Evolutionary conservation across 2,888 invertebrate species (phyloP).

Genomic region (Epiblema foenella): DNA sequence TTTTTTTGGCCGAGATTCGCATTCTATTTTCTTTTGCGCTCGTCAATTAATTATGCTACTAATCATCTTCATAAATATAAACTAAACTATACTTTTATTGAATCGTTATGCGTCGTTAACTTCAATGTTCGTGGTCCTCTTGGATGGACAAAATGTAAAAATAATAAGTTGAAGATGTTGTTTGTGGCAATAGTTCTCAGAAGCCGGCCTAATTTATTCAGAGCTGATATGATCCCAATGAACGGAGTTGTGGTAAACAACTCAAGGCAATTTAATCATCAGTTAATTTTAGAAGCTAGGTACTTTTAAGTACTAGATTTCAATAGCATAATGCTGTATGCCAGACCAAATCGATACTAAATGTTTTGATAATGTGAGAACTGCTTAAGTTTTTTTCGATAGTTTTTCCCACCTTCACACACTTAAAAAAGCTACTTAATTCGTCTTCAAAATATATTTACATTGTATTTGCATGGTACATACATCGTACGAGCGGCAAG

Average conservation of each 20-base stretch:
- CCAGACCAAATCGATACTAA: slow-evolving; percentile 3
- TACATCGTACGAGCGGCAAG: slow-evolving; percentile 6
- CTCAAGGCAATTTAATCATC: slow-evolving; percentile 21
- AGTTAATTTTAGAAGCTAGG: slow-evolving; percentile 23
- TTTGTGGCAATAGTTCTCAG: slow-evolving; percentile 10
- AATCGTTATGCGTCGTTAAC: slow-evolving; percentile 31
- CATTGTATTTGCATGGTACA: background rate
- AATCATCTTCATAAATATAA: slow-evolving; percentile 33
- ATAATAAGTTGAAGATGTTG: background rate
- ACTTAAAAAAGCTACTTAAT: slow-evolving; percentile 3
- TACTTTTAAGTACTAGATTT: slow-evolving; percentile 3
- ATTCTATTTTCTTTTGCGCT: slow-evolving; percentile 11
- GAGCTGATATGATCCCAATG: slow-evolving; percentile 16
- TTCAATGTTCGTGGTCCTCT: slow-evolving; percentile 8
- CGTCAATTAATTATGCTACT: slow-evolving; percentile 25
- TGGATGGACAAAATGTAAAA: slow-evolving; percentile 16
- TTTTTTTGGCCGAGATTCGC: background rate
- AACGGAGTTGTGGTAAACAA: slow-evolving; percentile 34
- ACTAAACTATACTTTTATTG: slow-evolving; percentile 33
- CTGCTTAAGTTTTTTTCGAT: background rate
- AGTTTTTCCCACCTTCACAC: too few species aligned
- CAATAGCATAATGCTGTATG: background rate
- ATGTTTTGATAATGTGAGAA: background rate
- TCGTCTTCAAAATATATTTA: slow-evolving; percentile 1
- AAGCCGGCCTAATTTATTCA: slow-evolving; percentile 38